Percentiles rank a stretch among this genome's conserved stretches.
These are phyloP conservation scores for Patagioenas fasciata DNA, from an alignment of 2,113 vertebrate genomes.

Conservation along the genomic window DNA sequence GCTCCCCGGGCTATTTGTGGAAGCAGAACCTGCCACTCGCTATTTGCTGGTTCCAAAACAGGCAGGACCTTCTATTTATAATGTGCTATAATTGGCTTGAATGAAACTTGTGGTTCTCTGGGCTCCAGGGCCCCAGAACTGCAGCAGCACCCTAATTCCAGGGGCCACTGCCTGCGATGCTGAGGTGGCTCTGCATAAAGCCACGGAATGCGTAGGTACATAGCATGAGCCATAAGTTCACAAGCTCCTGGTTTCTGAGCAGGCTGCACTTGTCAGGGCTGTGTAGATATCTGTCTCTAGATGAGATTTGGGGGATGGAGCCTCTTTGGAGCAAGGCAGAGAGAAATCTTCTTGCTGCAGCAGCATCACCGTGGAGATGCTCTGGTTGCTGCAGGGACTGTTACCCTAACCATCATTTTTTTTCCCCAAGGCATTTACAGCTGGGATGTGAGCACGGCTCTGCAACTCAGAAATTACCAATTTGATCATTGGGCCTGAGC, in stretches of 20 bases:
- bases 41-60: not conserved
- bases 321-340: not conserved
- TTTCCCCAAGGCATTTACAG: not conserved
- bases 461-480: not conserved
- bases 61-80: conserved; percentile 47
- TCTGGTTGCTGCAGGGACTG: not conserved
- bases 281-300: not conserved
- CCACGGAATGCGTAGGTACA: not conserved
- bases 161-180: not conserved
- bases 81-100: not conserved
- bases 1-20: not conserved
- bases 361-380: not conserved
- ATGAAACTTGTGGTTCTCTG: not conserved
- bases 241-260: not conserved
- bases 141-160: not conserved
- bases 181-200: not conserved
- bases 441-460: not conserved
- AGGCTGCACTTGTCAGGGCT: not conserved
- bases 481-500: not conserved
- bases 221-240: fast-evolving
- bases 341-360: not conserved
- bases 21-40: not conserved
- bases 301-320: not conserved
- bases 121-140: not conserved
- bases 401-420: not conserved